Percentiles rank a stretch among this genome's conserved stretches.
phyloP scores from a whole-genome alignment of 2,797 vertebrate species.

The Petrocephalus schoutedeni region DNA sequence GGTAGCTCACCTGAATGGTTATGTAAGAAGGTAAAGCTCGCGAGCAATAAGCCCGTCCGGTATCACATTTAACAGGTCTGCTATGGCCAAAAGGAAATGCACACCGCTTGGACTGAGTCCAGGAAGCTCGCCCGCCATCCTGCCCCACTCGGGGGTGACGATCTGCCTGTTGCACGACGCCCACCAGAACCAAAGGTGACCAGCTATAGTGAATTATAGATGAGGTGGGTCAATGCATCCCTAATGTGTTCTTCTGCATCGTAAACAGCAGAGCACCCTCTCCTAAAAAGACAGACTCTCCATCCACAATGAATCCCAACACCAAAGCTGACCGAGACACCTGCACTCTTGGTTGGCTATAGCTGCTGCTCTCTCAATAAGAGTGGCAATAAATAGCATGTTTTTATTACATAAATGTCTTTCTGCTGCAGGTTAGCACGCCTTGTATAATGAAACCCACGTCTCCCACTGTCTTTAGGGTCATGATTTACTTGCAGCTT shows the following conservation, averaged over 20 bases:
- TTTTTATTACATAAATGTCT: not conserved
- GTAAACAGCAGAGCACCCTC: not conserved
- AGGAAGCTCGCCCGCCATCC: conserved; percentile 11
- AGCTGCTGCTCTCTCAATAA: not conserved
- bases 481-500: not conserved
- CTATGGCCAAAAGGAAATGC: conserved; percentile 20
- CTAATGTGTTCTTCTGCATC: not conserved
- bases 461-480: not conserved
- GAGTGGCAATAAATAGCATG: not conserved
- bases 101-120: conserved; percentile 27
- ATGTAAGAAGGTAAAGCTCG: conserved; percentile 14
- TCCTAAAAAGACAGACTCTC: not conserved
- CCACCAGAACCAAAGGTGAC: conserved; percentile 30
- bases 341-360: not conserved
- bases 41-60: not conserved
- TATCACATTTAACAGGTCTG: conserved; percentile 3
- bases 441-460: not conserved
- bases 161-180: conserved; percentile 33
- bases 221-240: conserved; percentile 32
- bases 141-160: conserved; percentile 19
- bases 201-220: conserved; percentile 56
- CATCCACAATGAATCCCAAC: not conserved
- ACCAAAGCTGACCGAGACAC: not conserved
- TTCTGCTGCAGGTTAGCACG: not conserved
- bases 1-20: not conserved